Conservation (phyloP, 1,140 invertebrate species). For the Brachionus rotundiformis region DNA sequence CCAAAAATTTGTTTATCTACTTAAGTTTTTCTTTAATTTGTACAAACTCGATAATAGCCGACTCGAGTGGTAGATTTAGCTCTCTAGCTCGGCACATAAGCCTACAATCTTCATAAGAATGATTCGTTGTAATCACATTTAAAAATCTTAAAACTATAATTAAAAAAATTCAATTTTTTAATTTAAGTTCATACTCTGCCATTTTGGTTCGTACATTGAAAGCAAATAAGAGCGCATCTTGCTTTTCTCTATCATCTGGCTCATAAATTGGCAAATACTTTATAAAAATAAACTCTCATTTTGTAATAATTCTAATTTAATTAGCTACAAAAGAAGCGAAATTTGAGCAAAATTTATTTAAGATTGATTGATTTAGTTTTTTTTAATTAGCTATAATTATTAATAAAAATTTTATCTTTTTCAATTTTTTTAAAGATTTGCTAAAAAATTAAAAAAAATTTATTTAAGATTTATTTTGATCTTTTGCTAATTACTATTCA, state of each 20-base stretch:
- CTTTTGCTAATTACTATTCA: too few relatives aligned
- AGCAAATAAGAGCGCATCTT: slow-evolving; percentile 84
- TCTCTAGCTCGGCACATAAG: slow-evolving; percentile 78
- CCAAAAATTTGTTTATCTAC: slow-evolving; percentile 53
- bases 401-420: too few relatives aligned
- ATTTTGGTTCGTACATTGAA: slow-evolving; percentile 84
- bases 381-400: too few relatives aligned
- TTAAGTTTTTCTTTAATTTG: slow-evolving; percentile 69
- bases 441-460: too few relatives aligned
- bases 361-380: too few relatives aligned
- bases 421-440: too few relatives aligned
- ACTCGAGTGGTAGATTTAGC: slow-evolving; percentile 75
- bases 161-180: neutral
- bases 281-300: slow-evolving; percentile 46
- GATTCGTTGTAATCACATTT: slow-evolving; percentile 81
- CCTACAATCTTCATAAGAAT: slow-evolving; percentile 86
- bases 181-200: slow-evolving; percentile 75
- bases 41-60: slow-evolving; percentile 74
- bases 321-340: too few relatives aligned
- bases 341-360: too few relatives aligned
- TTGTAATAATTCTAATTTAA: neutral
- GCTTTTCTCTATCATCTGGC: slow-evolving; percentile 80
- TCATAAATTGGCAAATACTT: slow-evolving; percentile 84
- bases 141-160: slow-evolving; percentile 69
- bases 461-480: too few relatives aligned